Percentiles rank a stretch among this genome's conserved stretches.
Evolutionary conservation across 1,140 invertebrate species (phyloP).

Genomic region (Rhynchophorus ferrugineus): DNA sequence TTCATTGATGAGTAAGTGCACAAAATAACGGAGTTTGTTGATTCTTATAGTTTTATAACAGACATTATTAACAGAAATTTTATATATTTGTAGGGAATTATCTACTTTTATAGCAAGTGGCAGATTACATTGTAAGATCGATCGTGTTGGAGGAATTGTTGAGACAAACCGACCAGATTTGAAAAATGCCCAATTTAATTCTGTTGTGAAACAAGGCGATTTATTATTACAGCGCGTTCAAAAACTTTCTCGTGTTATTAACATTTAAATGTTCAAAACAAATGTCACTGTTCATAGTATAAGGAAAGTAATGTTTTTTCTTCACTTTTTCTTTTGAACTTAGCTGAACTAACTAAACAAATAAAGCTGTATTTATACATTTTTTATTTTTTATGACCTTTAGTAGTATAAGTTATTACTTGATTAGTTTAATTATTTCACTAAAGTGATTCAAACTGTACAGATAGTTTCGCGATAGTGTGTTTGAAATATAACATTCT

Average conservation of each 20-base stretch:
- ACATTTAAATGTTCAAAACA: conserved; percentile 90
- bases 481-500: too few relatives aligned
- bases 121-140: conserved; percentile 93
- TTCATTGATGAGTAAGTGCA: conserved; percentile 88
- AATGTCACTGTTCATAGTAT: background rate
- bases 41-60: background rate
- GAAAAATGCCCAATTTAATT: conserved; percentile 90
- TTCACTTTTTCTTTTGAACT: background rate
- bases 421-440: too few relatives aligned
- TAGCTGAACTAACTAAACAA: background rate
- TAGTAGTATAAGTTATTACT: too few relatives aligned
- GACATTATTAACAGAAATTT: background rate
- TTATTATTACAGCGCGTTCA: conserved; percentile 95
- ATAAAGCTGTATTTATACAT: too few relatives aligned
- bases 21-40: background rate
- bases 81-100: conserved; percentile 55
- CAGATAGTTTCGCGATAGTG: too few relatives aligned
- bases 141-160: conserved; percentile 93
- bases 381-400: too few relatives aligned
- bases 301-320: background rate
- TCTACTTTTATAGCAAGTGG: conserved; percentile 93
- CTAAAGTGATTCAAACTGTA: too few relatives aligned
- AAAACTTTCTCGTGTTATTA: conserved; percentile 97
- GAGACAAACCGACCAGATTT: conserved; percentile 92
- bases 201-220: conserved; percentile 97